Evolutionary conservation across 2,888 invertebrate genomes (phyloP).

Genomic region (Caenorhabditis angaria): DNA sequence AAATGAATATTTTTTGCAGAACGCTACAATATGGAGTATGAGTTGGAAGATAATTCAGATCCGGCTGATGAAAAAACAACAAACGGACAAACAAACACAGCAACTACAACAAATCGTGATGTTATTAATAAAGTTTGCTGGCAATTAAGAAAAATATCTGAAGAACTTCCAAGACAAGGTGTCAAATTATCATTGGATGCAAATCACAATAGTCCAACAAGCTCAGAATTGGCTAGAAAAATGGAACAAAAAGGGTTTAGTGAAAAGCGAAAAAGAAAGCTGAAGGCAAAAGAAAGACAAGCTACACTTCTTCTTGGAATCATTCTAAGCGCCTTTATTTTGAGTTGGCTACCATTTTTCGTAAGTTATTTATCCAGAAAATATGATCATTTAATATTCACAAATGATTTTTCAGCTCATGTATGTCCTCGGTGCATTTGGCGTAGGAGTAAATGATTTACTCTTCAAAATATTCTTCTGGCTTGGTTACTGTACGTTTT

Average conservation of each 20-base stretch:
- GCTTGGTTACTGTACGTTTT: slow-evolving; percentile 91
- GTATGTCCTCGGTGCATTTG: slow-evolving; percentile 74
- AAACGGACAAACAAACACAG: slow-evolving; percentile 14
- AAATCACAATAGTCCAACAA: slow-evolving; percentile 30
- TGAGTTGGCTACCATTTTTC: slow-evolving; percentile 98
- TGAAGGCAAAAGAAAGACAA: slow-evolving; percentile 80
- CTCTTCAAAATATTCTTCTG: slow-evolving; percentile 77
- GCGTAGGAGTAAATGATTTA: slow-evolving; percentile 67
- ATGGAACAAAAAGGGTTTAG: slow-evolving; percentile 38
- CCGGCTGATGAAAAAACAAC: slow-evolving; percentile 46
- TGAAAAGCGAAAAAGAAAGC: slow-evolving; percentile 51
- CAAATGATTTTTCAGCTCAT: slow-evolving; percentile 72
- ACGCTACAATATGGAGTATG: slow-evolving; percentile 43
- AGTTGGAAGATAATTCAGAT: slow-evolving; percentile 61
- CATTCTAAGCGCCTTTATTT: slow-evolving; percentile 97
- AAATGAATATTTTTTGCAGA: slow-evolving; percentile 12
- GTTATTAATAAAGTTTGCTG: slow-evolving; percentile 52
- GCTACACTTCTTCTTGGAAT: slow-evolving; percentile 95
- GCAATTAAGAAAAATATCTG: slow-evolving; percentile 49
- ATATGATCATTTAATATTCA: neutral
- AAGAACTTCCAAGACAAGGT: slow-evolving; percentile 44
- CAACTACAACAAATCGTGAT: slow-evolving; percentile 15
- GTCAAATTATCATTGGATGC: slow-evolving; percentile 33
- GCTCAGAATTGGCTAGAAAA: slow-evolving; percentile 26
- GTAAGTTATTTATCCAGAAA: slow-evolving; percentile 62